A percentile compares a stretch with the other conserved stretches of the same genome.
These are phyloP conservation scores for Solenopsis invicta DNA, from an alignment of 1,140 invertebrate genomes.

Conservation along the genomic window DNA sequence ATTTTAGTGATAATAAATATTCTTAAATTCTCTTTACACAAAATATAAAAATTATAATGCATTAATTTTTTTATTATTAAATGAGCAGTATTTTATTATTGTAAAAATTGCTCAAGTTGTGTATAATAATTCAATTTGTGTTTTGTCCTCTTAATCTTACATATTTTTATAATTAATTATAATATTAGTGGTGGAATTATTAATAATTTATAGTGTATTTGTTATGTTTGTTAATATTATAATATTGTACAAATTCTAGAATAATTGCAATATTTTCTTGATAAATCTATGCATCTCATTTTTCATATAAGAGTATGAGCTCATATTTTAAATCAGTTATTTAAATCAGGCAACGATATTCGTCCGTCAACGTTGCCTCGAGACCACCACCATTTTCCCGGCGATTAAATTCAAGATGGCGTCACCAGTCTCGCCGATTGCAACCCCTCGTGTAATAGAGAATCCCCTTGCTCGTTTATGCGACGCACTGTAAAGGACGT, in stretches of 20 bases:
- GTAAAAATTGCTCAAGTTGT: neutral
- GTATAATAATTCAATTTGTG: neutral
- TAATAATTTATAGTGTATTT: neutral
- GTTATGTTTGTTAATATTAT: neutral
- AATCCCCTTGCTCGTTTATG: conserved; percentile 81
- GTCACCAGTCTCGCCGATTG: conserved; percentile 67
- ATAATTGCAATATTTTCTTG: neutral
- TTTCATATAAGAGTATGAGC: neutral
- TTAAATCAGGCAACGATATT: conserved; percentile 31
- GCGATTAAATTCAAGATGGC: conserved; percentile 86
- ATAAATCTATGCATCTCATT: neutral
- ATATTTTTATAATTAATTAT: conserved; percentile 20
- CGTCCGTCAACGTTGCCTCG: conserved; percentile 47
- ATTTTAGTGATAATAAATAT: neutral
- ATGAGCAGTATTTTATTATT: neutral
- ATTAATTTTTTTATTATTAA: neutral
- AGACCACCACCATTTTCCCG: conserved; percentile 84
- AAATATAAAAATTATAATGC: neutral
- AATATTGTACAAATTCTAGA: neutral
- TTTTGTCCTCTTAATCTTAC: neutral
- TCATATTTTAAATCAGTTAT: conserved; percentile 12
- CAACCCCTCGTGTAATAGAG: conserved; percentile 67
- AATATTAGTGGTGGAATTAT: neutral
- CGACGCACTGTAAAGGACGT: conserved; percentile 69
- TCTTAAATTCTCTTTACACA: neutral